Evolutionary conservation across 2,113 vertebrate species (phyloP).

Genomic region (Nematolebias whitei): DNA sequence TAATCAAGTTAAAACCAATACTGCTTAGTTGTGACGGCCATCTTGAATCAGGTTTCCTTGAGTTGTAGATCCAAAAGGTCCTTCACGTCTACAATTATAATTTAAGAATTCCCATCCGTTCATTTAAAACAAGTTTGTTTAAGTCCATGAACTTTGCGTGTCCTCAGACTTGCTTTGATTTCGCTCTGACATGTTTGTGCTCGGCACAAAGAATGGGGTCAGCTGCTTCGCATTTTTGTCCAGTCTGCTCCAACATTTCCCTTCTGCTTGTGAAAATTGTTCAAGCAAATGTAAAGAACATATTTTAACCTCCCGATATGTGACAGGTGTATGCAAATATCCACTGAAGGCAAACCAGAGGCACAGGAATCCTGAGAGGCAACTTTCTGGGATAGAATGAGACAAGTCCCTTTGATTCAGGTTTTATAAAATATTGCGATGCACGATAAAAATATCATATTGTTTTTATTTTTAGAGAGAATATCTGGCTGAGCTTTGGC

Average conservation of each 20-base stretch:
- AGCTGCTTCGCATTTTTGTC: conserved; percentile 40
- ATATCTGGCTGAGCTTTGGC: conserved; percentile 13
- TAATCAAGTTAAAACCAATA: too few species aligned
- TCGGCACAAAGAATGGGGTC: conserved; percentile 18
- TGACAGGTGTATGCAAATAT: conserved; percentile 10
- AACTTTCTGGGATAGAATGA: conserved; percentile 14
- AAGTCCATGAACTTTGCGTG: not conserved
- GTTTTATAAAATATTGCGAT: too few species aligned
- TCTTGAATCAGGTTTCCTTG: too few species aligned
- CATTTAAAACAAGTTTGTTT: not conserved
- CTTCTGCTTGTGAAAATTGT: conserved; percentile 47
- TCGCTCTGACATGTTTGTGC: conserved; percentile 1
- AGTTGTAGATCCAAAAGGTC: not conserved
- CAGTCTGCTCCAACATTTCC: conserved; percentile 36
- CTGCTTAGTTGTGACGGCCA: too few species aligned
- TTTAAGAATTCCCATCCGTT: too few species aligned
- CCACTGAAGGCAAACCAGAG: not conserved
- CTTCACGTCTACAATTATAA: not conserved
- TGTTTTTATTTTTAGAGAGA: not conserved
- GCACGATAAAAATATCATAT: too few species aligned
- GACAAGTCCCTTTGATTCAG: conserved; percentile 8
- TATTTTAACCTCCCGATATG: conserved; percentile 26
- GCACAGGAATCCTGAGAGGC: conserved; percentile 2
- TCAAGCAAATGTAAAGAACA: conserved; percentile 32
- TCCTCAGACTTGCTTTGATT: not conserved